phyloP scores from a whole-genome alignment of 1,140 invertebrate species.

The Leptonema lineaticorne region DNA sequence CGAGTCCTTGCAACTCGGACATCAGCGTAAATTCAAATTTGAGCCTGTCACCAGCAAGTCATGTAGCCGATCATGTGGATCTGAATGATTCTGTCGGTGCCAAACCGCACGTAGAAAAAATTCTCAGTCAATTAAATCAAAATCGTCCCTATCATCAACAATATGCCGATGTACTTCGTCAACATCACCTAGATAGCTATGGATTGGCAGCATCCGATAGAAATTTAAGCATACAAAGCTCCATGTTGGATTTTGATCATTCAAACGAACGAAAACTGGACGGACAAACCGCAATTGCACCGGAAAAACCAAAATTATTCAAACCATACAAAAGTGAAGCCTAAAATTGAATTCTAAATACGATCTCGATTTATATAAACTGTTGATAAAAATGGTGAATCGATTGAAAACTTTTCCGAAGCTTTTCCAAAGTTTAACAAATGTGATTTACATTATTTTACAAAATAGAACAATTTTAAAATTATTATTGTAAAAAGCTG shows the following conservation, averaged over 20 bases:
- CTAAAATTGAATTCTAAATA: conserved; percentile 42
- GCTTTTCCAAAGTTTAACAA: no score
- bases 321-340: conserved; percentile 69
- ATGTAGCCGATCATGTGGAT: conserved; percentile 17
- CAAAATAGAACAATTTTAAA: no score
- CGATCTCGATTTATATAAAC: not conserved
- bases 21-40: conserved; percentile 40
- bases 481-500: no score
- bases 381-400: not conserved
- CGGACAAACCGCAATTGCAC: conserved; percentile 47
- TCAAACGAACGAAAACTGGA: conserved; percentile 40
- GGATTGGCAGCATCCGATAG: conserved; percentile 20
- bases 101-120: conserved; percentile 31
- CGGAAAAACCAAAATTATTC: conserved; percentile 64
- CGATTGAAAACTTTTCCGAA: not conserved
- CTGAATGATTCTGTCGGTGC: not conserved
- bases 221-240: conserved; percentile 43
- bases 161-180: conserved; percentile 41
- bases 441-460: no score
- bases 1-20: conserved; percentile 40
- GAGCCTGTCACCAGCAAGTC: conserved; percentile 33
- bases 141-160: conserved; percentile 39
- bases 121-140: conserved; percentile 32
- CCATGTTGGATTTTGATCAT: conserved; percentile 44
- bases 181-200: conserved; percentile 41